Evolutionary conservation across 2,113 vertebrate genomes (phyloP).

Genomic region (rabbit (Oryctolagus cuniculus)): mOryCun1.1 NC_091440.1:4231001-4231500

Average conservation of each 20-base stretch:
- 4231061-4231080: background rate
- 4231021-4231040: rapidly evolving
- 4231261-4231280: no score
- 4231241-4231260: background rate
- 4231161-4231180: no score
- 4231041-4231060: no score
- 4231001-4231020: rapidly evolving
- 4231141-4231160: background rate
- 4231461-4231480: background rate
- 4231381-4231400: background rate
- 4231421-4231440: background rate
- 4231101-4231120: no score
- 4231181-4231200: no score
- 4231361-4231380: no score
- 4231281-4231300: rapidly evolving
- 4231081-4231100: no score
- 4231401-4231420: background rate
- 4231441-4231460: background rate
- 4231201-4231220: background rate
- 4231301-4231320: background rate
- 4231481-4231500: background rate
- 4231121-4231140: background rate
- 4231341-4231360: background rate
- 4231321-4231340: background rate
- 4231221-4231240: no score